Percentiles rank a stretch among this genome's conserved stretches.
These are phyloP conservation scores for Agriopis leucophaearia DNA, from an alignment of 2,888 invertebrate species.

Conservation along the genomic window DNA sequence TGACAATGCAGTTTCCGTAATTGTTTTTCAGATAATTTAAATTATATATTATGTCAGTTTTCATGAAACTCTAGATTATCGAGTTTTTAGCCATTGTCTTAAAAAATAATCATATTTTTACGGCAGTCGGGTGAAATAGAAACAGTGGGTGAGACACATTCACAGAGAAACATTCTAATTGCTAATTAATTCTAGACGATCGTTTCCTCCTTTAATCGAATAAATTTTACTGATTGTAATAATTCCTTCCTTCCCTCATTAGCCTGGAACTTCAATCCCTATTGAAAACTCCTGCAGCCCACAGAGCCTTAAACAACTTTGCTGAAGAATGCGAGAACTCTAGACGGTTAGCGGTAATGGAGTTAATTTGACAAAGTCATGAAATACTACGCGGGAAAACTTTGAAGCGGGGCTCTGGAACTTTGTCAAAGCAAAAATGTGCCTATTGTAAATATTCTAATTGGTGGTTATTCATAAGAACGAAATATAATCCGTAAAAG, in stretches of 20 bases:
- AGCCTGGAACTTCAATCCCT: conserved; percentile 27
- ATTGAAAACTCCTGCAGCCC: conserved; percentile 36
- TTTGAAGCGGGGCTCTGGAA: conserved; percentile 11
- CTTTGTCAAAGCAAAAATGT: conserved; percentile 9
- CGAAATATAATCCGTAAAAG: too few species aligned
- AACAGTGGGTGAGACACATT: too few species aligned
- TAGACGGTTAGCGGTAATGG: conserved; percentile 61
- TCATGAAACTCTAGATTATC: too few species aligned
- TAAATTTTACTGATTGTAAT: conserved; percentile 12
- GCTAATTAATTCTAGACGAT: neutral
- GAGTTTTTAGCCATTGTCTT: too few species aligned
- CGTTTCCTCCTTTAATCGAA: conserved; percentile 4
- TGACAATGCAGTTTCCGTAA: too few species aligned
- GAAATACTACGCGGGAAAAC: conserved; percentile 37
- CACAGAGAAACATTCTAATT: too few species aligned
- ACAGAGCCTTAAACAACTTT: conserved; percentile 23
- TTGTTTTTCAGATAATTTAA: too few species aligned
- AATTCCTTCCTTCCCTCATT: conserved; percentile 23
- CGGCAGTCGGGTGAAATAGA: too few species aligned
- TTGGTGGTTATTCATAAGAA: too few species aligned
- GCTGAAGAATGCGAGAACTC: conserved; percentile 41
- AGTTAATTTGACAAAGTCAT: conserved; percentile 79
- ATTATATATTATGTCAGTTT: too few species aligned
- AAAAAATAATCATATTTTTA: too few species aligned
- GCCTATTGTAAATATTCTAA: neutral